phyloP scores from a whole-genome alignment of 2,113 vertebrate genomes.

The Corythornis cristatus region DNA sequence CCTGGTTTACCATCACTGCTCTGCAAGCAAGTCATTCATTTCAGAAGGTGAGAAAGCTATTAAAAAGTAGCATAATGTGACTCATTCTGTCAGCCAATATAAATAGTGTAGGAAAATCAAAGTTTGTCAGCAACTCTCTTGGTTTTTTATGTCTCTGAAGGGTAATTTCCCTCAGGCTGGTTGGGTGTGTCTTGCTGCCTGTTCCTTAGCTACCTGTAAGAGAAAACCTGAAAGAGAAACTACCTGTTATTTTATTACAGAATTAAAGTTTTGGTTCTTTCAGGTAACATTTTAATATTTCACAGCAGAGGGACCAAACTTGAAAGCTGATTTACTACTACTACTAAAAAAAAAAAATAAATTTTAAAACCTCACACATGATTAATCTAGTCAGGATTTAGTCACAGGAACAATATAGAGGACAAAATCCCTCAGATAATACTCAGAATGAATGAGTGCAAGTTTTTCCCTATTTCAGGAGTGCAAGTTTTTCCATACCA shows the following conservation, averaged over 20 bases:
- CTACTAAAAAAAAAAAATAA: no score
- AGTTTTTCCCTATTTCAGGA: not conserved
- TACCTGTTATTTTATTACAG: not conserved
- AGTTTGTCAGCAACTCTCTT: not conserved
- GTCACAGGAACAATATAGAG: not conserved
- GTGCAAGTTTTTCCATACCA: not conserved
- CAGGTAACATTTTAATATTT: not conserved
- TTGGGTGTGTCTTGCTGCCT: not conserved
- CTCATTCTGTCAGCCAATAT: slow-evolving; percentile 16
- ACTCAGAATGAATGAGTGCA: not conserved
- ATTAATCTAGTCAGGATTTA: not conserved
- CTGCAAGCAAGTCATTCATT: slow-evolving; percentile 63
- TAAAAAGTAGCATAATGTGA: slow-evolving; percentile 52
- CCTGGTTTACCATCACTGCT: slow-evolving; percentile 33
- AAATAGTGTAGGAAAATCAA: not conserved
- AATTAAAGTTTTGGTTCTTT: not conserved
- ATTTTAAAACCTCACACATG: not conserved
- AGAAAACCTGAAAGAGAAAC: not conserved
- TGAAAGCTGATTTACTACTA: not conserved
- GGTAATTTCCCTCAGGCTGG: not conserved
- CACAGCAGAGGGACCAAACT: not conserved
- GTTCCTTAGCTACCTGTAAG: not conserved
- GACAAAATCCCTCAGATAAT: not conserved
- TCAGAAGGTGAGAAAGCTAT: slow-evolving; percentile 55
- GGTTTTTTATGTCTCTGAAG: not conserved